These are phyloP conservation scores for Centruroides sculpturatus DNA, from an alignment of 1,140 invertebrate species.

Conservation along the genomic window DNA sequence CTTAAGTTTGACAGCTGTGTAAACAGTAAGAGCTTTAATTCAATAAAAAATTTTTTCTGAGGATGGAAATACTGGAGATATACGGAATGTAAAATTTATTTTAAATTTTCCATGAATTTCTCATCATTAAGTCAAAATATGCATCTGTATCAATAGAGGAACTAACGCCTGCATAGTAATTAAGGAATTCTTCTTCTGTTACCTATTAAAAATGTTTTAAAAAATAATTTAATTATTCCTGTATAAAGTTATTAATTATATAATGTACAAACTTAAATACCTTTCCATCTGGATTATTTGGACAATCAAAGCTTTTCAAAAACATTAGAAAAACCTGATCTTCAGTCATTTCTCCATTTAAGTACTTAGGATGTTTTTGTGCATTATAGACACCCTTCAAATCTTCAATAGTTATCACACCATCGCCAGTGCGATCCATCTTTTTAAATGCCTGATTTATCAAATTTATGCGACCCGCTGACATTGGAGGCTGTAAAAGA, in stretches of 20 bases:
- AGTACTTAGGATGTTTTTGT: constrained; percentile 21
- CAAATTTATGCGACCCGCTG: constrained; percentile 17
- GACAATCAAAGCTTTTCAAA: constrained; percentile 20
- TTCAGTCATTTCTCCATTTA: constrained; percentile 22
- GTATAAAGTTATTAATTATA: no score
- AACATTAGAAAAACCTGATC: constrained; percentile 21
- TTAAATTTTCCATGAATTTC: constrained; percentile 73
- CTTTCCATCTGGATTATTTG: constrained; percentile 13
- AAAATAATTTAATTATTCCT: not conserved
- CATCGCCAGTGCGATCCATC: constrained; percentile 24
- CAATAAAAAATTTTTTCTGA: no score
- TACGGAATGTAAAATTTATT: no score
- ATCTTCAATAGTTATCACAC: constrained; percentile 23
- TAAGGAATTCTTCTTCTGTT: constrained; percentile 79
- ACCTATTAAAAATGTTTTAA: constrained; percentile 45
- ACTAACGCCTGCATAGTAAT: constrained; percentile 84
- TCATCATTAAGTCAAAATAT: constrained; percentile 90
- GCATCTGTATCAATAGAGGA: constrained; percentile 83
- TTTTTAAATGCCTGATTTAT: constrained; percentile 23
- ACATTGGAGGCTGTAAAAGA: constrained; percentile 23
- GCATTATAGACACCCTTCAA: constrained; percentile 20
- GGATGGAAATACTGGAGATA: no score
- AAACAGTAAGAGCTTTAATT: no score
- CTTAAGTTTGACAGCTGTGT: no score
- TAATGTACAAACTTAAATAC: constrained; percentile 1